Evolutionary conservation across 2,888 invertebrate genomes (phyloP).

Genomic region (Poecilus cupreus): DNA sequence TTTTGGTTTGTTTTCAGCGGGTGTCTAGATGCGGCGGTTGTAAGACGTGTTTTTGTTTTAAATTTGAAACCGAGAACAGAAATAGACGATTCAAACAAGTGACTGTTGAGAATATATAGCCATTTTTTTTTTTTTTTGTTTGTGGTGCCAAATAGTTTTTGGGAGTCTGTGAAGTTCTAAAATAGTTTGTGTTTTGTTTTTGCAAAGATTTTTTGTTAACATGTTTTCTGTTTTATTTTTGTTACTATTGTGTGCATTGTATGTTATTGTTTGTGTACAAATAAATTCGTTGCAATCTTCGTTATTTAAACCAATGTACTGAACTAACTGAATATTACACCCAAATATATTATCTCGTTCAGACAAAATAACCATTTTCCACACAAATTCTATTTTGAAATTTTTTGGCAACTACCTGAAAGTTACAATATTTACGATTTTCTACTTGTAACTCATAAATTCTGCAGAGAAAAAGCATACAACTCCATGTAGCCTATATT

Average conservation of each 20-base stretch:
- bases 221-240: not conserved
- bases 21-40: constrained; percentile 5
- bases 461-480: too few species aligned
- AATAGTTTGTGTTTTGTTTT: not conserved
- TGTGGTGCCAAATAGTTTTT: not conserved
- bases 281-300: too few species aligned
- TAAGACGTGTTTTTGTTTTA: constrained; percentile 32
- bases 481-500: not conserved
- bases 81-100: constrained; percentile 25
- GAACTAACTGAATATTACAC: too few species aligned
- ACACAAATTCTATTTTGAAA: too few species aligned
- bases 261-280: too few species aligned
- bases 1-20: constrained; percentile 15
- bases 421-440: too few species aligned
- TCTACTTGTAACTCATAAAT: too few species aligned
- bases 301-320: too few species aligned
- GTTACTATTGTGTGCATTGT: not conserved
- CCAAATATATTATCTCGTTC: too few species aligned
- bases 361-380: too few species aligned
- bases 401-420: too few species aligned
- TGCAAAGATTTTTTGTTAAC: not conserved
- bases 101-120: constrained; percentile 19
- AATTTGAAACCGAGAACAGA: constrained; percentile 32
- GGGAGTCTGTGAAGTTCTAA: not conserved
- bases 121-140: not conserved